Evolutionary conservation across 2,888 invertebrate species (phyloP), one percentile per base, ranked within the genome.

Genomic region (Torymus tubicola): DNA sequence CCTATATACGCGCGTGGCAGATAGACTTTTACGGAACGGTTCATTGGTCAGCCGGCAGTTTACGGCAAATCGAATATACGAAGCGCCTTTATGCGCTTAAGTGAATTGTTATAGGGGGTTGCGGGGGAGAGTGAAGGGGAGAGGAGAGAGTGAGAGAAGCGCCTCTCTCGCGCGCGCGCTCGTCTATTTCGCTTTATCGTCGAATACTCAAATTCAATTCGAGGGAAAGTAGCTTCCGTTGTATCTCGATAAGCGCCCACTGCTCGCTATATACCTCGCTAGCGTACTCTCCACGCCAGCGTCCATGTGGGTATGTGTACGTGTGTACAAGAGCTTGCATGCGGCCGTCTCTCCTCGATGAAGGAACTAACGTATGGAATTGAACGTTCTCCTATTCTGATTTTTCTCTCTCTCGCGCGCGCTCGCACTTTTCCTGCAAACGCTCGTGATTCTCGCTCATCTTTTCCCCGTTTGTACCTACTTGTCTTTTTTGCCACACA

Each of bases 181-280:
- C 55, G 74, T 55, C 81, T 78, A 78, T 81, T 78, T 72, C 67
- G 70, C 75, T 81, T 75, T 81, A 81, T 75, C 74, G 67, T n/a
- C 71, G 78, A 78, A 78, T 75, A 78, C 78, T 81, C 74, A 78
- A 81, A 81, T 81, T 81, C 78, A 81, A 78, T 81, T 75, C 78
- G 74, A 58, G 67, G 55, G 55, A 68, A 74, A 81, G 81, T 81
- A 78, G 78, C 81, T 81, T 81, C 81, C 75, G 77, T 73, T 81
- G 74, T 78, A 81, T 75, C 71, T 71, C 74, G 81, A 81, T 81
- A 78, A 78, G 81, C 81, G 70, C 53, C 57, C 67, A 72, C 55
- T 70, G 71, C 77, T 55, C 18, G 52, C 65, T n/a, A 24, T n/a
- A 24, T n/a, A 50, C 5, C 57, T 64, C 31, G n/a, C 57, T n/a